phyloP scores from a whole-genome alignment of 2,113 vertebrate species.

The Centrocercus urophasianus region DNA sequence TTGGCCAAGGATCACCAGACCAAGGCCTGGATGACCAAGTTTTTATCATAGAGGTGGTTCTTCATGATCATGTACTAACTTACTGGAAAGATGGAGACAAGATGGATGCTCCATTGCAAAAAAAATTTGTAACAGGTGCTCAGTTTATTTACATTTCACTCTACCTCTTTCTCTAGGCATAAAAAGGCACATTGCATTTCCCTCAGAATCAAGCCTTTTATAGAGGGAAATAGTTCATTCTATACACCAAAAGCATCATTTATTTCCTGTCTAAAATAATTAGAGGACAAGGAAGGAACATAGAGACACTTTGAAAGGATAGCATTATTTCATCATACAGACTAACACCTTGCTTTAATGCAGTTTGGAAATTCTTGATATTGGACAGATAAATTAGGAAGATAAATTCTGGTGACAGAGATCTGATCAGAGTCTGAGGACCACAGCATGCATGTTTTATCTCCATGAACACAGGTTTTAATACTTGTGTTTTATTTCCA shows the following conservation, averaged over 20 bases:
- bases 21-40: not conserved
- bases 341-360: conserved; percentile 9
- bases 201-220: not conserved
- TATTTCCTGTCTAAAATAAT: not conserved
- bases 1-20: not conserved
- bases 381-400: conserved; percentile 41
- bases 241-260: not conserved
- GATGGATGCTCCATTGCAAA: not conserved
- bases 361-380: conserved; percentile 40
- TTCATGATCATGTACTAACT: not conserved
- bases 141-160: not conserved
- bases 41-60: not conserved
- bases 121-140: not conserved
- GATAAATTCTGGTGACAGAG: conserved; percentile 12
- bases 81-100: not conserved
- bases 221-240: not conserved
- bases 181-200: too few species aligned
- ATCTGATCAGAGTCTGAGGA: not conserved
- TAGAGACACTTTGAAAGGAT: not conserved
- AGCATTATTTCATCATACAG: not conserved
- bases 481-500: not conserved
- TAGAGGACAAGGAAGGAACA: not conserved
- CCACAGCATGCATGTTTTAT: not conserved
- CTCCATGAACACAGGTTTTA: not conserved
- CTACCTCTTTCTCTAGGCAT: not conserved